Evolutionary conservation across 2,113 vertebrate species (phyloP), one percentile per base, ranked within the genome.

Genomic region (Lathamus discolor): DNA sequence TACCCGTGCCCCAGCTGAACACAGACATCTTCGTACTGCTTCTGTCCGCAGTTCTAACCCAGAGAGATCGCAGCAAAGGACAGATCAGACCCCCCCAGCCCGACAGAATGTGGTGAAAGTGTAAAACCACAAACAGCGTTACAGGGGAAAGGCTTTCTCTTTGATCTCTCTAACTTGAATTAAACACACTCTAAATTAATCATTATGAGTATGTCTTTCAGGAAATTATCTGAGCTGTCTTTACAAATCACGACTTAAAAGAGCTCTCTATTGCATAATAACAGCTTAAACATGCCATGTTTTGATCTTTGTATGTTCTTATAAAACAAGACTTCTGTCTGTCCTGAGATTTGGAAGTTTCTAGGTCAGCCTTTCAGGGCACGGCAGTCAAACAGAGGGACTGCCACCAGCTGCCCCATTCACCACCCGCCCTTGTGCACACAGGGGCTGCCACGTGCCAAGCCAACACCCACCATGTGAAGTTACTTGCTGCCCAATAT

Each of bases 181-280:
- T 95, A 94, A 97, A 92, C 92, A 96, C 70, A 72, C 62, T 93
- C 92, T 95, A 90, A 94, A 96, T 96, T 94, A 95, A 95, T 97
- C 84, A 95, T 92, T 68, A 95, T 14, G 68, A 88, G 87, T 49
- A 39, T 64, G 86, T 84, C 95, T 91, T 95, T 89, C 88, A 83
- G 93, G 90, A 94, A 94, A 93, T 88, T 91, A 84, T 84, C 83
- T 9, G 57, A 78, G 49, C 51, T 88, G 92, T 88, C 95, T 95
- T 75, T 57, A 92, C 79, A 96, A 95, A 96, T 86, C 96, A 93
- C 3, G 43, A 68, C 82, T 94, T 91, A 49, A 91, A 84, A 94
- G 81, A 92, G 94, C 55, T 63, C 86, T 24, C 79, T 48, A 7
- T 83, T 73, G 92, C 90, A 13, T 88, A 91, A 92, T 41, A 62